Conservation (phyloP, 2,797 vertebrate genomes). For the Leptoclinus maculatus region DNA sequence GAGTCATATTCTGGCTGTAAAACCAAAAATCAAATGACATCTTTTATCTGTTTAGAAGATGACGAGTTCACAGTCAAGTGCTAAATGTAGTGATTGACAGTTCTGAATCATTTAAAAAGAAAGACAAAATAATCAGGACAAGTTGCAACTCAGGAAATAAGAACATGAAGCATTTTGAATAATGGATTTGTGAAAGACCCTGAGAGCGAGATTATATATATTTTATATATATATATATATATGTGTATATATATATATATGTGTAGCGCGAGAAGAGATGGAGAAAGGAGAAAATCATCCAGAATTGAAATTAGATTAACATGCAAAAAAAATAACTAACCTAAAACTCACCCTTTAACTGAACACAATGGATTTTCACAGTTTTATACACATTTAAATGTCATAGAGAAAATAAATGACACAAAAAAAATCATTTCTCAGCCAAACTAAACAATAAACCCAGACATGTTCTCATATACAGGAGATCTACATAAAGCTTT, state of each 20-base stretch:
- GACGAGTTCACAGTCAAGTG: constrained; percentile 92
- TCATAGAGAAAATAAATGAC: constrained; percentile 56
- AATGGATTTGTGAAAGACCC: constrained; percentile 90
- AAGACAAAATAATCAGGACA: constrained; percentile 64
- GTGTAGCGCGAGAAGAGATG: constrained; percentile 63
- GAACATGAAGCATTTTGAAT: constrained; percentile 69
- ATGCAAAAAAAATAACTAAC: constrained; percentile 88
- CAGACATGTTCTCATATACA: constrained; percentile 85
- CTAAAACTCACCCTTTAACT: constrained; percentile 96
- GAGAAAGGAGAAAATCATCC: constrained; percentile 78
- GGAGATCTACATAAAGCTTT: constrained; percentile 93
- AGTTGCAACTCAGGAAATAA: constrained; percentile 89
- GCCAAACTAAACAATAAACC: constrained; percentile 86
- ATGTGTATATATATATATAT: constrained; percentile 5
- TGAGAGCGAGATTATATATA: constrained; percentile 89
- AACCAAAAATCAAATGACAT: constrained; percentile 67
- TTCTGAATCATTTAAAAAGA: constrained; percentile 68
- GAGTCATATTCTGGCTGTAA: neutral
- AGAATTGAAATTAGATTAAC: constrained; percentile 91
- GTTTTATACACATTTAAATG: constrained; percentile 87
- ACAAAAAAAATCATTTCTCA: constrained; percentile 81
- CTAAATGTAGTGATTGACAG: constrained; percentile 96
- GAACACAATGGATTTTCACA: constrained; percentile 96
- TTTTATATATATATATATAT: neutral
- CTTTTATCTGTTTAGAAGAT: constrained; percentile 29